Percentiles rank a stretch among this genome's conserved stretches.
phyloP scores from a whole-genome alignment of 30 jellyfish, hydroid and myxozoan genomes.

The Aurelia aurita complex sp. Pacific region DNA sequence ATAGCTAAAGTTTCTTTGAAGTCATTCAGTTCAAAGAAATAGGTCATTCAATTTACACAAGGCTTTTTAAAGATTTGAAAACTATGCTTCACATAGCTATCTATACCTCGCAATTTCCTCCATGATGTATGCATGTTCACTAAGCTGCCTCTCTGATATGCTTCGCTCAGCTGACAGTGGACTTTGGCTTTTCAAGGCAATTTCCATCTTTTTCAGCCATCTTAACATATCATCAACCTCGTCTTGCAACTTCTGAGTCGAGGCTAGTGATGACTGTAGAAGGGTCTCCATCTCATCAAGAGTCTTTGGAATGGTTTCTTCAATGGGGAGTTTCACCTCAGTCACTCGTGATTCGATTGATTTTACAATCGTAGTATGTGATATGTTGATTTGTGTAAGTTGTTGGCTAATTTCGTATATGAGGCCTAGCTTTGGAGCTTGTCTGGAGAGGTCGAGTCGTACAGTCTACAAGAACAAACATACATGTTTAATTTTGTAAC shows the following conservation, averaged over 20 bases:
- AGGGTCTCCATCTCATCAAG: constrained; percentile 61
- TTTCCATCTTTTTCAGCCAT: constrained; percentile 87
- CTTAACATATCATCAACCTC: constrained; percentile 79
- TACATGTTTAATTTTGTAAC: too few relatives aligned
- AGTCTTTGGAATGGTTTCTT: constrained; percentile 70
- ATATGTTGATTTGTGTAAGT: constrained; percentile 14
- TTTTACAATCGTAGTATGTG: constrained; percentile 19
- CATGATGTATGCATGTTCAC: constrained; percentile 67
- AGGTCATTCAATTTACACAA: too few relatives aligned
- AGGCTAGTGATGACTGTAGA: constrained; percentile 70
- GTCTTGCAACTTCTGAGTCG: constrained; percentile 68
- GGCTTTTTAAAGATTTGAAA: too few relatives aligned
- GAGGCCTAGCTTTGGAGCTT: constrained; percentile 24
- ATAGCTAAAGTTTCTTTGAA: too few relatives aligned
- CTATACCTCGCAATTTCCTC: constrained; percentile 70
- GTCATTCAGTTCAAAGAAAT: too few relatives aligned
- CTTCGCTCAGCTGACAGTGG: constrained; percentile 94
- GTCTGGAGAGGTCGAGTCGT: constrained; percentile 48
- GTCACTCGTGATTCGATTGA: constrained; percentile 57
- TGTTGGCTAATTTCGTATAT: constrained; percentile 34
- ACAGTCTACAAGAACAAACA: constrained; percentile 13
- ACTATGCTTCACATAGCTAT: too few relatives aligned
- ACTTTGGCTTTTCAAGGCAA: constrained; percentile 72
- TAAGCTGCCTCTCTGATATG: constrained; percentile 65
- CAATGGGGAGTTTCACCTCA: constrained; percentile 57